Base-by-base conservation (phyloP, 2,888 invertebrate genomes). In the Luperina nickerlii region DNA sequence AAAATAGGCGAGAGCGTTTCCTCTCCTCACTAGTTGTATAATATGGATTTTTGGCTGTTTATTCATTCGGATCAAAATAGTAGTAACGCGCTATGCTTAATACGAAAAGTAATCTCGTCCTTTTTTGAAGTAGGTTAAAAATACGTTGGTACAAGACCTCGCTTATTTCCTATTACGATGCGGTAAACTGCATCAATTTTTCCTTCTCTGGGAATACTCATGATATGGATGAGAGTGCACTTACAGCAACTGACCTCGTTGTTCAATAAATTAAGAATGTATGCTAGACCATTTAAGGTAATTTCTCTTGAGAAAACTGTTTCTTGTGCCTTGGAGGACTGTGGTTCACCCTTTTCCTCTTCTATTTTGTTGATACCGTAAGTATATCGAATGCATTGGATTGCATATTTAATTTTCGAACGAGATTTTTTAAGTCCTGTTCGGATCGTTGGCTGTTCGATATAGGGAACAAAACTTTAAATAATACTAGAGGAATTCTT, bases 241-340 rank as follows among this genome's bases (percentile, higher is more conserved):
- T n/a, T 60, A 60, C 38, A 74, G n/a, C 60, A n/a, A 66, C 70
- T 74, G 63, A 70, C 70, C 74, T 63, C 27, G 38, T 24, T 45
- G 24, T 72, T 45, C 24, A 71, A 76, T 74, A 71, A 63, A 76
- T 80, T 74, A 81, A 54, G 66, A 74, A 72, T 76, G 57, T 54
- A 71, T 71, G 60, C 63, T 71, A 70, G 76, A 74, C 62, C 74
- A 67, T 60, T 70, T 70, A 24, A 62, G 9, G 2, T 9, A 24
- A 76, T 83, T 80, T 76, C 51, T 79, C 76, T 54, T 45, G 62
- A 83, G 80, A 45, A 76, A 54, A 32, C 60, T 8, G 13, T 60
- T 63, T n/a, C 15, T 18, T 24, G 6, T 67, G 54, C 24, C 67
- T 9, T 18, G 15, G 7, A 38, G 18, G 48, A 8, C 6, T 1